phyloP scores from a whole-genome alignment of 2,797 vertebrate species.

The Lates japonicus region DNA sequence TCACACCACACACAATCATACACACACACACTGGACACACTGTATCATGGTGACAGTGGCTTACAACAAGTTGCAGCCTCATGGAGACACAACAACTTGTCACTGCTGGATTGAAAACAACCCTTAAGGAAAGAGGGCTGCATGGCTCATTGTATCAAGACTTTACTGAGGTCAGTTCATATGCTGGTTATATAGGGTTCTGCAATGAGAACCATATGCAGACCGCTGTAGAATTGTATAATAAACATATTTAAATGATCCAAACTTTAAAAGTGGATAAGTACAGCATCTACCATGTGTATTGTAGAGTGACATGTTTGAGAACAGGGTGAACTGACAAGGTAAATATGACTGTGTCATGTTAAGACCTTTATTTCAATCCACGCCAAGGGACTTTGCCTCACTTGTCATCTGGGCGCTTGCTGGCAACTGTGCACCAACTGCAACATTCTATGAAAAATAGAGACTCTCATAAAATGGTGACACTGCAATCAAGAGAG shows the following conservation, averaged over 20 bases:
- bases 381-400: conserved; percentile 60
- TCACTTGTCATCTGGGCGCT: conserved; percentile 44
- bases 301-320: conserved; percentile 6
- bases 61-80: conserved; percentile 56
- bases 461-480: conserved; percentile 72
- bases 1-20: conserved; percentile 6
- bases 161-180: background rate
- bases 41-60: conserved; percentile 34
- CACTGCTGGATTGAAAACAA: conserved; percentile 37
- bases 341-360: conserved; percentile 35
- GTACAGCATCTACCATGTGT: background rate
- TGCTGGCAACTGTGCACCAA: conserved; percentile 68
- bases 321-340: conserved; percentile 24
- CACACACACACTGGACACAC: conserved; percentile 12
- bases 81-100: conserved; percentile 40
- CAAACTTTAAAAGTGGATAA: background rate
- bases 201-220: background rate
- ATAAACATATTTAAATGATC: conserved; percentile 6
- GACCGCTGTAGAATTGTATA: background rate
- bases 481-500: conserved; percentile 64
- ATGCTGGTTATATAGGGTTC: background rate
- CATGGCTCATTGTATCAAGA: conserved; percentile 7
- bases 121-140: conserved; percentile 2
- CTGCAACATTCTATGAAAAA: conserved; percentile 69
- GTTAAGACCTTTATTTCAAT: conserved; percentile 51